phyloP scores from a whole-genome alignment of 2,113 vertebrate genomes.

The Apteryx mantelli region DNA sequence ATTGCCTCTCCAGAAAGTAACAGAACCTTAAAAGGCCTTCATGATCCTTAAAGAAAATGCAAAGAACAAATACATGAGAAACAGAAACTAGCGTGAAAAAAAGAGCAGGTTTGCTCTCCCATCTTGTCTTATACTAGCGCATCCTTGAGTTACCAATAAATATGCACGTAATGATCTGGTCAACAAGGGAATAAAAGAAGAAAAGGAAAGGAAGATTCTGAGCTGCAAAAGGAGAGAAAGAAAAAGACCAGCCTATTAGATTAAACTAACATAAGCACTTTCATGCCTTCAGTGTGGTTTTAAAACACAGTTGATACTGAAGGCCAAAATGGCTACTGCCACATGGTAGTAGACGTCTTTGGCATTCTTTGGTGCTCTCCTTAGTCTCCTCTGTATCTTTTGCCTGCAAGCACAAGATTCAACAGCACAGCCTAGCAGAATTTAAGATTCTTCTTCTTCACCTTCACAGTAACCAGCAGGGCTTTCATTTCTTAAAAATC shows the following conservation, averaged over 20 bases:
- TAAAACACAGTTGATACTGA: background rate
- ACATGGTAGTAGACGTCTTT: background rate
- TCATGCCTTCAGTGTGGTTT: background rate
- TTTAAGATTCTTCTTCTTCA: background rate
- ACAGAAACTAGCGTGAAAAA: background rate
- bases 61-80: background rate
- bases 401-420: background rate
- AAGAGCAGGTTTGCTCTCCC: background rate
- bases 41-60: background rate
- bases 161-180: background rate
- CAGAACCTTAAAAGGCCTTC: background rate
- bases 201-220: background rate
- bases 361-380: background rate
- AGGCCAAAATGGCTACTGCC: background rate
- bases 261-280: background rate
- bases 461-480: background rate
- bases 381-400: background rate
- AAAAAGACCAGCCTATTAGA: background rate
- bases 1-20: background rate
- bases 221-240: background rate
- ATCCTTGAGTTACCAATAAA: background rate
- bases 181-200: background rate
- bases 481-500: constrained; percentile 51
- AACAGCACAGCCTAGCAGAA: background rate
- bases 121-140: background rate